phyloP scores from a whole-genome alignment of 2,797 vertebrate species.

The Pyrocephalus nanus region DNA sequence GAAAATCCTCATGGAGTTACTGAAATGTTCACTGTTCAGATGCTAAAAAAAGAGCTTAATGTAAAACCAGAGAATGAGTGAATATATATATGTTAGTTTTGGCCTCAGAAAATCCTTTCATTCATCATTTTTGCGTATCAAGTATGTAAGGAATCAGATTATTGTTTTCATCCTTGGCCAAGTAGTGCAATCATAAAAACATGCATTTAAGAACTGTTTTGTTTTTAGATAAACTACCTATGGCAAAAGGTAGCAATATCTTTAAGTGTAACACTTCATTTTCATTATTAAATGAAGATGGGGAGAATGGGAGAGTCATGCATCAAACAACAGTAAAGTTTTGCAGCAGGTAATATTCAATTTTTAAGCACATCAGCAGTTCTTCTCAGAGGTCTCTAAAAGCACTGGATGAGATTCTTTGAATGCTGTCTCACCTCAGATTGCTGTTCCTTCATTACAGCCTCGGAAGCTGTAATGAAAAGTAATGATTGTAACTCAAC shows the following conservation, averaged over 20 bases:
- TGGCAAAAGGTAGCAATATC: not conserved
- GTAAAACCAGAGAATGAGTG: not conserved
- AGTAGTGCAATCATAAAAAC: not conserved
- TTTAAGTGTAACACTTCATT: not conserved
- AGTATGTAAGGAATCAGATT: conserved; percentile 68
- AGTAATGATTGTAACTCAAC: not conserved
- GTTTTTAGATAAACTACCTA: not conserved
- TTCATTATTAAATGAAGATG: not conserved
- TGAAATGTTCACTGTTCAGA: not conserved
- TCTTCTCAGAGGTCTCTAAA: not conserved
- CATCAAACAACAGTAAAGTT: not conserved
- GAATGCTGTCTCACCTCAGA: not conserved
- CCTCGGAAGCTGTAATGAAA: conserved; percentile 6
- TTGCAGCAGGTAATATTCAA: not conserved
- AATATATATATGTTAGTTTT: conserved; percentile 12
- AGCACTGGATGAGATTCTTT: not conserved
- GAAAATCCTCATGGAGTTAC: not conserved
- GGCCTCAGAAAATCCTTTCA: conserved; percentile 84
- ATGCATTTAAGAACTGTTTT: not conserved
- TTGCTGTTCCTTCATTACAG: not conserved
- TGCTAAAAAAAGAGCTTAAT: not conserved
- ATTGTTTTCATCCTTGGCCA: conserved; percentile 79
- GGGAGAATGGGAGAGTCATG: not conserved
- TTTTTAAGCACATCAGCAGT: not conserved
- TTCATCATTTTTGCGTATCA: conserved; percentile 72